Conservation (phyloP, 2,888 invertebrate species). For the Nasonovia ribisnigri region DNA sequence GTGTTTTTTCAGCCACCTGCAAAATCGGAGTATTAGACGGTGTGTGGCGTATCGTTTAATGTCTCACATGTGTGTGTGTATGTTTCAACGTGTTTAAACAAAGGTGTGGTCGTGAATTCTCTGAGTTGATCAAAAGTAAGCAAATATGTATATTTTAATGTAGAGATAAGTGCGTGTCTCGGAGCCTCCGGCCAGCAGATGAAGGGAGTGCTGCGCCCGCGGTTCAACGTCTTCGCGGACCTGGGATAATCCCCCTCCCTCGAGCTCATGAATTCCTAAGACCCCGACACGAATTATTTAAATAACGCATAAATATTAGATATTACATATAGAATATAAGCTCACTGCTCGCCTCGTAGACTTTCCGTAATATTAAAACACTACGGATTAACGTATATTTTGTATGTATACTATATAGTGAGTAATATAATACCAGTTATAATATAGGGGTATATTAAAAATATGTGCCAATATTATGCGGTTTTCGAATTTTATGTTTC, state of each 20-base stretch:
- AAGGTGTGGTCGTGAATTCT: not conserved
- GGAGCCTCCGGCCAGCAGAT: not conserved
- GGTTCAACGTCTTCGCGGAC: not conserved
- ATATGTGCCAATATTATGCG: not conserved
- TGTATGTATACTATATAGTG: not conserved
- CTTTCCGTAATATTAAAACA: not conserved
- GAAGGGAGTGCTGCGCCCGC: not conserved
- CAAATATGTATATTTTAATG: not conserved
- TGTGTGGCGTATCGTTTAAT: not conserved
- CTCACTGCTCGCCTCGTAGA: too few relatives aligned
- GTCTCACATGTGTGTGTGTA: not conserved
- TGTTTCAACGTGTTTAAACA: not conserved
- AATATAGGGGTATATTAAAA: not conserved
- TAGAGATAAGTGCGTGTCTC: not conserved
- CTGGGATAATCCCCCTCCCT: not conserved
- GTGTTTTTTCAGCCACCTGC: not conserved
- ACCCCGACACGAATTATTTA: not conserved
- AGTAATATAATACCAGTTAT: not conserved
- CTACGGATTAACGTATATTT: not conserved
- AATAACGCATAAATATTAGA: not conserved
- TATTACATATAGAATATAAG: not conserved
- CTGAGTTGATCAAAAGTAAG: not conserved
- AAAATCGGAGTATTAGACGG: not conserved
- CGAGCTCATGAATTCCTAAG: not conserved
- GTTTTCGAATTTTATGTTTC: not conserved